A percentile compares a stretch with the other conserved stretches of the same genome.
Conservation (phyloP, 2,113 vertebrate genomes). For the Cepphus grylle region DNA sequence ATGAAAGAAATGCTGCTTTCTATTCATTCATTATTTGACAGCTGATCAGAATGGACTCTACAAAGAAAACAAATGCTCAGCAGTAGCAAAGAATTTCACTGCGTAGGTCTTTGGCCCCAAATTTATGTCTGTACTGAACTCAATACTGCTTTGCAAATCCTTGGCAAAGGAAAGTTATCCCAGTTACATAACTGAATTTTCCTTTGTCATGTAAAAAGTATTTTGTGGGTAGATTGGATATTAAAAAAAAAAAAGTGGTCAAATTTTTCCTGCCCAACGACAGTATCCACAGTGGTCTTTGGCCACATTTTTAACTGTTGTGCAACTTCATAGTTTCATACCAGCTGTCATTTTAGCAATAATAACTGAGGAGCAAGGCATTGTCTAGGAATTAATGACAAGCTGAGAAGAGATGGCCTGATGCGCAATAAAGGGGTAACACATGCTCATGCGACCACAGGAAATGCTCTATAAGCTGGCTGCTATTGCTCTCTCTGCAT, state of each 20-base stretch:
- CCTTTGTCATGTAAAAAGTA: conserved; percentile 55
- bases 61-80: conserved; percentile 18
- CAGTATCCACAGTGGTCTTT: neutral
- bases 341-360: conserved; percentile 47
- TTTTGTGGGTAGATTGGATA: conserved; percentile 49
- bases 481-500: neutral
- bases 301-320: neutral
- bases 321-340: conserved; percentile 34
- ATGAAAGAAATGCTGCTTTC: neutral
- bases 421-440: conserved; percentile 15
- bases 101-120: conserved; percentile 17
- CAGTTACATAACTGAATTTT: conserved; percentile 52
- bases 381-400: conserved; percentile 57
- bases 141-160: conserved; percentile 13
- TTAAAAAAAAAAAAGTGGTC: neutral
- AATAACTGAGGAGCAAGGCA: conserved; percentile 35
- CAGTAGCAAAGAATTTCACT: conserved; percentile 23
- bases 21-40: conserved; percentile 15
- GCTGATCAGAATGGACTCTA: neutral
- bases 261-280: neutral
- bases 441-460: conserved; percentile 5
- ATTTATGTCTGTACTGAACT: conserved; percentile 13
- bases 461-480: neutral
- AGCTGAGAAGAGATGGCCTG: conserved; percentile 45
- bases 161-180: conserved; percentile 19